Percentiles rank a stretch among this genome's conserved stretches.
phyloP scores from a whole-genome alignment of 2,113 vertebrate genomes.

The Monarcha castaneiventris region DNA sequence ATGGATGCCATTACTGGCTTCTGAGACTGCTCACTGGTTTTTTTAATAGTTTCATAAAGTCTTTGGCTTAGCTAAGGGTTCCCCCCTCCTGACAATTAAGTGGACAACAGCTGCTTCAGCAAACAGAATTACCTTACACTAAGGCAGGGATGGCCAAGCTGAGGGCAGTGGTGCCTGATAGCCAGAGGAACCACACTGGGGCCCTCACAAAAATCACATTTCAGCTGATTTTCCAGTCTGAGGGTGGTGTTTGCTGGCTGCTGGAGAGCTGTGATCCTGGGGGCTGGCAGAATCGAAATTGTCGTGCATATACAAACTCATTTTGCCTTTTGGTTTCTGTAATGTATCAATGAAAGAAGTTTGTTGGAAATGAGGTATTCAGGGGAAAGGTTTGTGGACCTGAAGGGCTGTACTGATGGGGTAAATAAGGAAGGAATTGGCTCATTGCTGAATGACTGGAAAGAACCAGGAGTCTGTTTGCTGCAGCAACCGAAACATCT shows the following conservation, averaged over 20 bases:
- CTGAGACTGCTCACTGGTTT: background rate
- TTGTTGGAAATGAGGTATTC: background rate
- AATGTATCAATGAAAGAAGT: background rate
- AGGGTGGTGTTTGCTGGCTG: background rate
- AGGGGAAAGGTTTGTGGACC: background rate
- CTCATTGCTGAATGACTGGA: background rate
- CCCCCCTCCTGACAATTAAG: background rate
- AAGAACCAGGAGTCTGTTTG: background rate
- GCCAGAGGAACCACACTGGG: background rate
- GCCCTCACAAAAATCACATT: background rate
- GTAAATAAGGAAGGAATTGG: background rate
- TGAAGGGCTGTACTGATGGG: background rate
- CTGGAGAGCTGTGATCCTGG: background rate
- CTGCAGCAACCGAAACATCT: background rate
- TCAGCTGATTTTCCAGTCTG: background rate
- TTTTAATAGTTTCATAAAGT: background rate
- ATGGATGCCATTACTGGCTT: background rate
- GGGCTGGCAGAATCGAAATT: background rate
- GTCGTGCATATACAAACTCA: background rate
- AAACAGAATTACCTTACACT: background rate
- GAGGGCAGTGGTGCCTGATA: background rate
- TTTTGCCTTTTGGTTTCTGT: background rate
- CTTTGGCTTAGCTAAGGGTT: background rate
- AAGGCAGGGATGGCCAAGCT: rapidly evolving
- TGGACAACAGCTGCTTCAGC: background rate